phyloP scores from a whole-genome alignment of 2,797 vertebrate genomes.

The Caiman crocodilus region DNA sequence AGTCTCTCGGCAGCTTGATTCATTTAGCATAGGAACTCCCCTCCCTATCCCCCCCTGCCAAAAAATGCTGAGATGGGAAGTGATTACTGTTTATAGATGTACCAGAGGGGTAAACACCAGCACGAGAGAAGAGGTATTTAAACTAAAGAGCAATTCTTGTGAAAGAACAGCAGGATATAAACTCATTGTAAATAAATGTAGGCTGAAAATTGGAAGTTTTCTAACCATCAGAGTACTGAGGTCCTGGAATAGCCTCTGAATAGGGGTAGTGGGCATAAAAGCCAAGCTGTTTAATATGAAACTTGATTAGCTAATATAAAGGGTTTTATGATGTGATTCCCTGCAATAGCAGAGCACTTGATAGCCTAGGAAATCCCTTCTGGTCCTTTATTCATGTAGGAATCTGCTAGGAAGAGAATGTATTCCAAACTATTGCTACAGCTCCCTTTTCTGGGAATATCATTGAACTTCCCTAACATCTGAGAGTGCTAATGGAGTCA shows the following conservation, averaged over 20 bases:
- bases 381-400: constrained; percentile 32
- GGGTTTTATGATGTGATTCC: background rate
- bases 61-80: background rate
- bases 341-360: constrained; percentile 35
- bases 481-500: background rate
- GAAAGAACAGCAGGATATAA: background rate
- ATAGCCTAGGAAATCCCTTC: background rate
- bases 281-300: constrained; percentile 9
- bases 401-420: background rate
- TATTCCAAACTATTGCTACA: background rate
- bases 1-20: background rate
- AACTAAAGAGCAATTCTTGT: background rate
- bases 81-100: background rate
- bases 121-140: background rate
- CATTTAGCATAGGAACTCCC: background rate
- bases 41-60: no score
- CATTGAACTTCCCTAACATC: background rate
- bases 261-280: background rate
- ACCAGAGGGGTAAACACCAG: background rate
- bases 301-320: background rate
- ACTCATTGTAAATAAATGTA: background rate
- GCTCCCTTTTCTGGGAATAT: background rate
- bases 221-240: background rate
- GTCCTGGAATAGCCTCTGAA: background rate
- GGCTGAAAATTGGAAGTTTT: background rate